Base-by-base conservation (phyloP, 2,113 vertebrate genomes). In the Pipa parva region DNA sequence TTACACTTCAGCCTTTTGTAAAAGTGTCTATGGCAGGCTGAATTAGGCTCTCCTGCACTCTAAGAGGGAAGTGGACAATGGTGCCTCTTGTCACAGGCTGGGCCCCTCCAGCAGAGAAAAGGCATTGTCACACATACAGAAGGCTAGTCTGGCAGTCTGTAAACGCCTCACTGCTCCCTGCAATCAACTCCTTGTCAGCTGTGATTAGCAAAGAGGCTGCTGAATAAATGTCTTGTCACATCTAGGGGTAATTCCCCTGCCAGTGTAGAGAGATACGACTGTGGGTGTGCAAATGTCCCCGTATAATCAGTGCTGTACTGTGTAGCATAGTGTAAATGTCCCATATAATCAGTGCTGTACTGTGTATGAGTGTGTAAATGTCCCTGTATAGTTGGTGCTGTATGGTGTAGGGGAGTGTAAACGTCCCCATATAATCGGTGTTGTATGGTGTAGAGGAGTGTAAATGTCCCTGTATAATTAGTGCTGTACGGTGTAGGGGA, bases 131-230 rank as follows among this genome's bases (percentile, higher is more conserved):
- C 77, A 74, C 55, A 73, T 72, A 76, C 81, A 80, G 68, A 82
- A 80, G 81, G 24, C 56, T 81, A 74, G 87, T 83, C 85, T 84
- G 78, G 87, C 84, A 80, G 85, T 83, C 84, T 75, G 77, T 83
- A 79, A 82, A 83, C 78, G 81, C 84, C 86, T 81, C 83, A 80
- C 78, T 85, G 85, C 83, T 79, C 82, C 78, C 70, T 48, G 78
- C 74, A 84, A 76, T 83, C 84, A 86, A 79, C 78, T 62, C 75
- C 79, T 83, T 83, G 84, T 88, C 86, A 80, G 81, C 85, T 84
- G 78, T 80, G 85, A 87, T 86, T 87, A 84, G 86, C 76, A 12
- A 49, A 28, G 76, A 80, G 76, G 74, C 87, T 79, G 79, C 77
- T 77, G 76, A 79, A 86, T 83, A 78, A 84, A 80, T 83, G 82